These are phyloP conservation scores for Darevskia mixta DNA, from an alignment of 2,797 vertebrate species.

Conservation along the genomic window DNA sequence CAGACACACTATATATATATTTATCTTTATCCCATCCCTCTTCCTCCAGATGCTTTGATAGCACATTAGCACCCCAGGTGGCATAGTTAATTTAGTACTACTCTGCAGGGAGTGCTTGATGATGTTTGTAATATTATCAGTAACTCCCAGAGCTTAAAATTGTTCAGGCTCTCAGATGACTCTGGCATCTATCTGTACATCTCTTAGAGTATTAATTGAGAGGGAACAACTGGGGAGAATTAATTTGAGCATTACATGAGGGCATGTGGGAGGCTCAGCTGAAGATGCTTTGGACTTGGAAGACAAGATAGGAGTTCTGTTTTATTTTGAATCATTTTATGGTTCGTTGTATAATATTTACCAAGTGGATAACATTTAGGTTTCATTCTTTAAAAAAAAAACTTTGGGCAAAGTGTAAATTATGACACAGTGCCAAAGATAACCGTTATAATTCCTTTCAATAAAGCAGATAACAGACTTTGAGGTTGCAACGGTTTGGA, in stretches of 20 bases:
- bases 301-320: background rate
- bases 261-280: background rate
- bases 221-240: constrained; percentile 13
- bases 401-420: background rate
- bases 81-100: constrained; percentile 31
- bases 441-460: background rate
- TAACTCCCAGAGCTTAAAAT: constrained; percentile 15
- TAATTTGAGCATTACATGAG: constrained; percentile 17
- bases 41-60: constrained; percentile 17
- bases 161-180: constrained; percentile 10
- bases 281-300: background rate
- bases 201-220: constrained; percentile 24
- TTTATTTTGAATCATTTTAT: background rate
- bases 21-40: background rate
- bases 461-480: background rate
- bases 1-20: background rate
- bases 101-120: constrained; percentile 14
- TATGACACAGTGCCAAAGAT: background rate
- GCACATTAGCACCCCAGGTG: constrained; percentile 19
- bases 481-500: background rate
- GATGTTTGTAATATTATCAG: constrained; percentile 27
- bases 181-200: constrained; percentile 10
- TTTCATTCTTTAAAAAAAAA: background rate
- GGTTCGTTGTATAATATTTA: background rate
- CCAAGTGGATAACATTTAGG: background rate